Conservation (phyloP, 64 coral and sea anemone genomes). For the Montipora sp. region DNA sequence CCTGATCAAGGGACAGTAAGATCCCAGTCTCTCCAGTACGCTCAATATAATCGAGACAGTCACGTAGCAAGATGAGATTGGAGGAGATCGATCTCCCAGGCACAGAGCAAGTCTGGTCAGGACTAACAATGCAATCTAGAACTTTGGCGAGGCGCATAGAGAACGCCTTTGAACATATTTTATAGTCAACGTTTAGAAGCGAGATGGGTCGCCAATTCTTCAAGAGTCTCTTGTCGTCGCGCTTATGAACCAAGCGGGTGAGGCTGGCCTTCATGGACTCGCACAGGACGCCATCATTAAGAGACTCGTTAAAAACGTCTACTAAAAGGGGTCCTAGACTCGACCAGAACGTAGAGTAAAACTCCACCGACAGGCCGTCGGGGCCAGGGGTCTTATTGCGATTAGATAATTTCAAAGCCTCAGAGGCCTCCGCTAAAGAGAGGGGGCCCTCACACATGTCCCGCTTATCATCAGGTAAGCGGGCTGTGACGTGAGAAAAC, state of each 20-base stretch:
- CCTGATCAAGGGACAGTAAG: neutral
- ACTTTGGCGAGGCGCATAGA: neutral
- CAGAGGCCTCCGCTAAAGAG: neutral
- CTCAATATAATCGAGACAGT: neutral
- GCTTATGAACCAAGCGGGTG: neutral
- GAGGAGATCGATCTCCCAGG: neutral
- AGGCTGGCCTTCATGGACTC: neutral
- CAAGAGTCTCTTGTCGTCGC: neutral
- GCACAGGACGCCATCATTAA: neutral
- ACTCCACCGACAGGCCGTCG: constrained; percentile 43
- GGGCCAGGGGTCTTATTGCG: constrained; percentile 1
- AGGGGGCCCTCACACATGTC: neutral
- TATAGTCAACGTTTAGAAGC: constrained; percentile 12
- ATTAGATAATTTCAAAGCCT: neutral
- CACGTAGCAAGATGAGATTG: neutral
- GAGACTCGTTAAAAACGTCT: neutral
- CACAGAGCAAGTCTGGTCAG: neutral
- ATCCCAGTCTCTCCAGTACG: neutral
- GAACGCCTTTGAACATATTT: neutral
- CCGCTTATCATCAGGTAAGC: neutral
- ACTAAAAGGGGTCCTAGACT: neutral
- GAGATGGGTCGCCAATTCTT: constrained; percentile 46
- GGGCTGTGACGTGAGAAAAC: neutral
- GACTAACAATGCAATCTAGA: neutral
- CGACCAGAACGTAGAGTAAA: constrained; percentile 10